These are phyloP conservation scores for Drosophila prostipennis DNA, from an alignment of 2,888 invertebrate species.

Conservation along the genomic window DNA sequence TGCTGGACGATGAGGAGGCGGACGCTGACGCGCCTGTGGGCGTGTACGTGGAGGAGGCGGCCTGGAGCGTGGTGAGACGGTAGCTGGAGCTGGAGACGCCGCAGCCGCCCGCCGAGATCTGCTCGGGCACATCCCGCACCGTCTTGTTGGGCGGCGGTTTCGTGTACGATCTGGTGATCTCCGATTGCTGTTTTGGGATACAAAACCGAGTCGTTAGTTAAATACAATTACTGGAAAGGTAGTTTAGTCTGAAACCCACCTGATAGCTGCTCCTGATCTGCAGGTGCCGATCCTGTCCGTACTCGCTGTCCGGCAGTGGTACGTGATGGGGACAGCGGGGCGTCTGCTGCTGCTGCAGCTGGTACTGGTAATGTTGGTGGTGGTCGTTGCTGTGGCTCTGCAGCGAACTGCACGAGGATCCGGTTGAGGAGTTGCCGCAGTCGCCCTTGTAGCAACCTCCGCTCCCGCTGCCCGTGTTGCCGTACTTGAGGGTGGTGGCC, in stretches of 20 bases:
- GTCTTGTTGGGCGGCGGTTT: conserved; percentile 89
- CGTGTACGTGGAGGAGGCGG: conserved; percentile 56
- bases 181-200: conserved; percentile 86
- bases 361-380: conserved; percentile 82
- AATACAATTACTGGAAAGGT: too few relatives aligned
- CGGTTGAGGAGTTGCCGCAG: conserved; percentile 50
- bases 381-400: conserved; percentile 82
- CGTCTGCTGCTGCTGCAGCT: conserved; percentile 80
- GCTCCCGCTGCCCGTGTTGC: conserved; percentile 71
- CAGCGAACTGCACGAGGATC: conserved; percentile 66
- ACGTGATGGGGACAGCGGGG: conserved; percentile 87
- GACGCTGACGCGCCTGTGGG: conserved; percentile 34
- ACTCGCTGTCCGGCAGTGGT: conserved; percentile 88
- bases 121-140: conserved; percentile 88
- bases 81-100: conserved; percentile 48
- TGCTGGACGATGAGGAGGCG: conserved; percentile 56
- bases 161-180: conserved; percentile 88
- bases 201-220: not conserved
- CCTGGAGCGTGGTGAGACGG: conserved; percentile 51
- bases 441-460: conserved; percentile 58
- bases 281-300: conserved; percentile 87
- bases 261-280: conserved; percentile 88
- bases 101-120: conserved; percentile 67
- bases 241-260: conserved; percentile 80
- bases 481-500: conserved; percentile 75